Base-by-base conservation (phyloP, 2,797 vertebrate genomes). In the Aythya fuligula region DNA sequence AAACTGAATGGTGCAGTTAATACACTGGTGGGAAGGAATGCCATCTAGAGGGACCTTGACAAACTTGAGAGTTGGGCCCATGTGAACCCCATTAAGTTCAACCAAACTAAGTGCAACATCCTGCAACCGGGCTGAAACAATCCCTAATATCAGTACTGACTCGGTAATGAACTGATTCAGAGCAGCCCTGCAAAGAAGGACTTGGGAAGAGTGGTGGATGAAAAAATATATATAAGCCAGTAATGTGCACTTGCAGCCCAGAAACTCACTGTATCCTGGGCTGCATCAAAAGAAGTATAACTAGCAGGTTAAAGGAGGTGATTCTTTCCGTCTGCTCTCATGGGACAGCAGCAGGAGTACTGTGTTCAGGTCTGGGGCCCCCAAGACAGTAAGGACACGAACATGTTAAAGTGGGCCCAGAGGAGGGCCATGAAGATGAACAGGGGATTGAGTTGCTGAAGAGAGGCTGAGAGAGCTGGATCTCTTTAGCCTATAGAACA, bases 391-490 rank as follows among this genome's bases (percentile, higher is more conserved):
- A 54, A 4, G 43, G 38, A 45, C 21, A 54, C 4, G 13, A 8
- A 38, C 8, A 8, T 43, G 6, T 62, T 36, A 4, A 2, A 62
- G 17, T 1, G 1, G 6, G 7, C 43, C 38, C 47, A 64, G 30
- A 36, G 21, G n/a, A 62, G 13, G 10, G 13, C 13, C 49, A 13
- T 32, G 13, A 54, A 11, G 43, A 19, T 62, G 47, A 21, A 30
- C 47, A 43, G 32, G 61, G 32, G 12, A 49, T 24, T 49, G 47
- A 24, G 47, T 49, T 49, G 47, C 22, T 49, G 38, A 43, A 8
- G n/a, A 45, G 15, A 57, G 22, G 17, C 39, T 84, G 60, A 22
- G n/a, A 56, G 17, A 54, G 9, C 21, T 54, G n/a, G 14, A 11
- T 17, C 15, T 47, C 27, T 58, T 69, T 17, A 38, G 20, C 21